Conservation (phyloP, 1,140 invertebrate genomes). For the Charaxes varanes region DNA sequence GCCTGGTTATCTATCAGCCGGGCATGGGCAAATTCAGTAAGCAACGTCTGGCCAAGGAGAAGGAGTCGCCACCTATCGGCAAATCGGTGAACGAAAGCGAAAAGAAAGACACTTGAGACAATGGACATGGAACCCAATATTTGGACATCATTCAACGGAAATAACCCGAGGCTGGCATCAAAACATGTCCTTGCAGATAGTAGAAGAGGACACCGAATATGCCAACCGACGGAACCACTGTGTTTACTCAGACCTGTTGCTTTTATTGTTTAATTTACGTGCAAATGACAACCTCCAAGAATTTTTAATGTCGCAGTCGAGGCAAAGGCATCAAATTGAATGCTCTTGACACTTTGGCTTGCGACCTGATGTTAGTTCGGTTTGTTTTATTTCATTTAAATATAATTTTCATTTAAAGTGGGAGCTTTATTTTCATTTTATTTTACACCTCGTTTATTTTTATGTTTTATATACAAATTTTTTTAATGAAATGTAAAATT, state of each 20-base stretch:
- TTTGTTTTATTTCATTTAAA: constrained; percentile 66
- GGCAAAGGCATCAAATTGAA: constrained; percentile 40
- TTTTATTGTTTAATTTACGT: constrained; percentile 51
- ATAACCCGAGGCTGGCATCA: constrained; percentile 60
- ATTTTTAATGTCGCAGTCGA: constrained; percentile 45
- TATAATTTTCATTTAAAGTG: constrained; percentile 52
- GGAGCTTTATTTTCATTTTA: constrained; percentile 10
- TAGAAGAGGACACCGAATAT: constrained; percentile 48
- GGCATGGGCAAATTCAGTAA: constrained; percentile 84
- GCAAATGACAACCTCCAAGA: constrained; percentile 39
- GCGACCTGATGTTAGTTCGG: constrained; percentile 55
- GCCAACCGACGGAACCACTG: constrained; percentile 55
- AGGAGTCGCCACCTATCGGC: constrained; percentile 42
- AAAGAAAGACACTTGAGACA: constrained; percentile 65
- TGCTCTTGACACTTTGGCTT: constrained; percentile 53
- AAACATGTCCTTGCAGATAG: constrained; percentile 39
- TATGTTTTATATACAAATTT: neutral
- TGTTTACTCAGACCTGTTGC: constrained; percentile 44
- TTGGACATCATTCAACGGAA: constrained; percentile 67
- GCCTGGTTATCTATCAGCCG: constrained; percentile 82
- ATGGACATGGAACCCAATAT: constrained; percentile 32
- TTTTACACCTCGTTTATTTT: neutral
- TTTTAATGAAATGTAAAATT: too few species aligned
- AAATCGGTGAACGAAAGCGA: constrained; percentile 55
- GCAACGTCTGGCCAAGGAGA: constrained; percentile 78